Evolutionary conservation across 92 coral and sea anemone genomes (phyloP).

Genomic region (Porites cylindrica): DNA sequence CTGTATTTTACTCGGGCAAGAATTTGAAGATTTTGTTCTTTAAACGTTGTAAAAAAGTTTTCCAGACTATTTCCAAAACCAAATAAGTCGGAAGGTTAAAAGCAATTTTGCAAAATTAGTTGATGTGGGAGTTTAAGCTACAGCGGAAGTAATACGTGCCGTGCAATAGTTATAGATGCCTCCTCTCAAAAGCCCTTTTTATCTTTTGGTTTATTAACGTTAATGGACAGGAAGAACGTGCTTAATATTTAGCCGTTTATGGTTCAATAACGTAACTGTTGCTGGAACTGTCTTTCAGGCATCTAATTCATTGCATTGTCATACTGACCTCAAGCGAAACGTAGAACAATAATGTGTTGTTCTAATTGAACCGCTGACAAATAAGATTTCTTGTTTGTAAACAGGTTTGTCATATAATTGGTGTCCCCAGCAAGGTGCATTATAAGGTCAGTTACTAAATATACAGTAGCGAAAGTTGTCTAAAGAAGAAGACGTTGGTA

Average conservation of each 20-base stretch:
- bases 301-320: slow-evolving; percentile 1
- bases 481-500: background rate
- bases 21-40: background rate
- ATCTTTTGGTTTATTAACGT: slow-evolving; percentile 5
- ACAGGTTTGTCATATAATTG: background rate
- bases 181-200: background rate
- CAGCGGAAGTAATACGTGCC: slow-evolving; percentile 15
- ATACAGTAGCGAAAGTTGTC: background rate
- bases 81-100: background rate
- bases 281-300: slow-evolving; percentile 20
- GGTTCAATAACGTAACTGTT: background rate
- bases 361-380: slow-evolving; percentile 7
- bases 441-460: background rate
- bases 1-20: background rate
- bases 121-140: background rate
- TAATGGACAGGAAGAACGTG: slow-evolving; percentile 23
- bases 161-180: background rate
- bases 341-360: slow-evolving; percentile 18
- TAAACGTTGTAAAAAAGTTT: background rate
- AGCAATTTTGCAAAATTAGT: background rate
- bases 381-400: background rate
- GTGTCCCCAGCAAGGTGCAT: background rate
- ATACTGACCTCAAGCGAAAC: slow-evolving; percentile 38
- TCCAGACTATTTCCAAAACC: background rate
- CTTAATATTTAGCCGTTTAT: background rate